Percentiles rank a stretch among this genome's conserved stretches.
Conservation (phyloP, 2,888 invertebrate species). For the Dysmachus trigonus region DNA sequence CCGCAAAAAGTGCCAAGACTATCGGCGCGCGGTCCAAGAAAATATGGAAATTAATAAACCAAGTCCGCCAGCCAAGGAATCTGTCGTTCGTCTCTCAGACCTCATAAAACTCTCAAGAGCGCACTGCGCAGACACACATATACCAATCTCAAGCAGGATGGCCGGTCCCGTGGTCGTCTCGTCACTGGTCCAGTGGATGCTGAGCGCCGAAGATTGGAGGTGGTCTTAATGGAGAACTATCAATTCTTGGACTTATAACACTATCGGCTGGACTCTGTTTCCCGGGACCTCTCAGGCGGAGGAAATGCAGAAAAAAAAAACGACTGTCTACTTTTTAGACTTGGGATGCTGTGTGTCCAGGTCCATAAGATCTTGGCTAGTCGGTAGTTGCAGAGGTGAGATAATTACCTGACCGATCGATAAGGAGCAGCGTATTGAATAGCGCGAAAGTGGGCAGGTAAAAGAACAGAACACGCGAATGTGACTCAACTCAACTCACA, state of each 20-base stretch:
- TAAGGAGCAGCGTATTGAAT: constrained; percentile 15
- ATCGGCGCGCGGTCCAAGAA: neutral
- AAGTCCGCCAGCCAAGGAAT: neutral
- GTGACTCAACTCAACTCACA: no score
- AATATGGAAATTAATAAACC: constrained; percentile 14
- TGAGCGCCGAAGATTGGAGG: neutral
- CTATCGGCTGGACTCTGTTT: neutral
- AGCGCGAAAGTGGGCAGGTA: constrained; percentile 1
- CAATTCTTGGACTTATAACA: neutral
- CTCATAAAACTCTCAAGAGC: neutral
- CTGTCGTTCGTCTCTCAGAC: neutral
- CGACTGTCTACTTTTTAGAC: neutral
- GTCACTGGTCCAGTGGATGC: neutral
- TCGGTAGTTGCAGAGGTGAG: constrained; percentile 24
- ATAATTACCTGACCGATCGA: constrained; percentile 28
- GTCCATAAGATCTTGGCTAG: neutral
- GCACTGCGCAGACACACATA: constrained; percentile 1
- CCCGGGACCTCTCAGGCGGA: neutral
- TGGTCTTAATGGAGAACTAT: neutral
- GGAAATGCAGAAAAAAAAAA: neutral
- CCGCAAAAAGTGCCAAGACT: neutral
- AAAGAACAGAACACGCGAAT: constrained; percentile 12
- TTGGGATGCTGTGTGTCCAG: neutral
- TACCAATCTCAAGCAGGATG: neutral
- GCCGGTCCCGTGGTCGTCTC: neutral